Evolutionary conservation across 2,113 vertebrate genomes (phyloP).

Genomic region (Chionodraco myersi): DNA sequence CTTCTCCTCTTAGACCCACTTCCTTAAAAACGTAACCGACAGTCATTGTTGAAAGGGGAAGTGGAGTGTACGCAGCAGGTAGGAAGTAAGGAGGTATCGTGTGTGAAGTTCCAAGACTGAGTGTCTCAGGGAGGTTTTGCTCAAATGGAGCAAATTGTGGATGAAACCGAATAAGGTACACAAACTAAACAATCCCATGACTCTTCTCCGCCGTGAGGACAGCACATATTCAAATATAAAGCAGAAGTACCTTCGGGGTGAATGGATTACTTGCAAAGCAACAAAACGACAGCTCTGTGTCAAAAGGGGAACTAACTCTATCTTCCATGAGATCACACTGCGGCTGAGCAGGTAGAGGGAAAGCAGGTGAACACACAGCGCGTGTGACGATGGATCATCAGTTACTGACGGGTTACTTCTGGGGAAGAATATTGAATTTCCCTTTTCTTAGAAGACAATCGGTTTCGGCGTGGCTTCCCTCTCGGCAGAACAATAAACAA

Average conservation of each 20-base stretch:
- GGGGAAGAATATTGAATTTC: constrained; percentile 72
- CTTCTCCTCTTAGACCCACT: constrained; percentile 77
- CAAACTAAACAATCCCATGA: background rate
- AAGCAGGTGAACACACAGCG: constrained; percentile 2
- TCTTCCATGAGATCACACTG: constrained; percentile 33
- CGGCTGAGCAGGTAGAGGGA: constrained; percentile 39
- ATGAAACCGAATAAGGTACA: background rate
- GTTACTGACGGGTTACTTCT: constrained; percentile 46
- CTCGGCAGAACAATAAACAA: constrained; percentile 60
- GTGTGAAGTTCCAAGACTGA: constrained; percentile 37
- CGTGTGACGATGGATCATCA: constrained; percentile 4
- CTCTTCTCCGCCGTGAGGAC: background rate
- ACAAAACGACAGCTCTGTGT: constrained; percentile 26
- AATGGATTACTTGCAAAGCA: constrained; percentile 46
- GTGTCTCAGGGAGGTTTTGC: background rate
- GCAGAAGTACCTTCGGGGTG: constrained; percentile 29
- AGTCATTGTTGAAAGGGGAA: constrained; percentile 74
- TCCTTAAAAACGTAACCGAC: constrained; percentile 72
- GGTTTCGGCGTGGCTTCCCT: constrained; percentile 57
- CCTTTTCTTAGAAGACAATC: constrained; percentile 73
- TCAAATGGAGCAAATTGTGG: background rate
- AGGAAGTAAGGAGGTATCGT: constrained; percentile 70
- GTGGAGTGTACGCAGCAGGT: constrained; percentile 54
- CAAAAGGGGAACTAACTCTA: constrained; percentile 65
- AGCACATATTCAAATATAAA: constrained; percentile 36